These are phyloP conservation scores for Platanista minor DNA, from an alignment of 2,113 vertebrate species.

Conservation along the genomic window DNA sequence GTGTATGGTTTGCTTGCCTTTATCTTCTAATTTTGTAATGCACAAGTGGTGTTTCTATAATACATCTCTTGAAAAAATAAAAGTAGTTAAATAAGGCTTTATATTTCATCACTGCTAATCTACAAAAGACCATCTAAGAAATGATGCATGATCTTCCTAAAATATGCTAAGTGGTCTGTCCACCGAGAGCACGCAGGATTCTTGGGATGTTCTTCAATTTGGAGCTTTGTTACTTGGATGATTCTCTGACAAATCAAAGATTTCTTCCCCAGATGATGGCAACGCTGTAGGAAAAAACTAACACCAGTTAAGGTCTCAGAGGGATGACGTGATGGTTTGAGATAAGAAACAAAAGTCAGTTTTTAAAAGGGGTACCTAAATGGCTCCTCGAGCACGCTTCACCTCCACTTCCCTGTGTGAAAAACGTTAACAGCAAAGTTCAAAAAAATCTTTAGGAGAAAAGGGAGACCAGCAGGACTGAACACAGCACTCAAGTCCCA, in stretches of 20 bases:
- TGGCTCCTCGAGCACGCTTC: not conserved
- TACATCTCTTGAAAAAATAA: not conserved
- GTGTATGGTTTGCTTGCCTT: not conserved
- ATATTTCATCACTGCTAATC: not conserved
- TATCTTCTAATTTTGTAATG: not conserved
- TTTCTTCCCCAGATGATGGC: not conserved
- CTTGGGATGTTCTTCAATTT: not conserved
- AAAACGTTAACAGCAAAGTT: not conserved
- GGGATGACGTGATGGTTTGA: not conserved
- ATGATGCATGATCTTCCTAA: not conserved
- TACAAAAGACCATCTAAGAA: not conserved
- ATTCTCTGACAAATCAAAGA: conserved; percentile 9
- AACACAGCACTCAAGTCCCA: not conserved
- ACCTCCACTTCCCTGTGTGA: not conserved
- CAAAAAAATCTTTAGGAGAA: not conserved
- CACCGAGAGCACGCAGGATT: not conserved
- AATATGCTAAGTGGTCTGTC: not conserved
- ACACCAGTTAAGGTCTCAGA: not conserved
- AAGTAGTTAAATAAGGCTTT: conserved; percentile 18
- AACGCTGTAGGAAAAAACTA: not conserved
- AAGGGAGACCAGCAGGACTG: not conserved
- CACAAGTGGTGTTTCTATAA: not conserved
- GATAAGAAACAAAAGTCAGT: not conserved
- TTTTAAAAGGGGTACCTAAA: not conserved
- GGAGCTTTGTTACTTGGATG: not conserved